Percentiles rank a stretch among this genome's conserved stretches.
Conservation (phyloP, 2,888 invertebrate species). For the Halictus quadricinctus region DNA sequence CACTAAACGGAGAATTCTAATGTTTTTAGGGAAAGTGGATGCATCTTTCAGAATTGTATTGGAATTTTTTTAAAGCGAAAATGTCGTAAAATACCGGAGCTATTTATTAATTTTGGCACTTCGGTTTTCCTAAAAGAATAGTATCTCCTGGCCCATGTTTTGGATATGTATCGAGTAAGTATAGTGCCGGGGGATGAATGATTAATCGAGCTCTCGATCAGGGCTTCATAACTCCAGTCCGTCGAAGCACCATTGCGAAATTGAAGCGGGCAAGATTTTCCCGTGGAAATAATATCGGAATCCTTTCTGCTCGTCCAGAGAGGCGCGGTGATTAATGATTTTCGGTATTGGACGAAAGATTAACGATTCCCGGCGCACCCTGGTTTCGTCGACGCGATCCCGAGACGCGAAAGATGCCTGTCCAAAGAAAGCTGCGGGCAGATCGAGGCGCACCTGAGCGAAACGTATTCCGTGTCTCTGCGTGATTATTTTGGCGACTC, state of each 20-base stretch:
- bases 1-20: no score
- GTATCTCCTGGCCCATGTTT: no score
- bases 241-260: constrained; percentile 18
- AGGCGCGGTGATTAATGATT: neutral
- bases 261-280: neutral
- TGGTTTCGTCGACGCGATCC: neutral
- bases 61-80: no score
- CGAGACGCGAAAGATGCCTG: neutral
- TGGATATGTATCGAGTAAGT: no score
- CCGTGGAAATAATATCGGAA: neutral
- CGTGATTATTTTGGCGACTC: constrained; percentile 50
- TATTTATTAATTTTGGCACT: no score
- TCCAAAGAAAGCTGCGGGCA: neutral
- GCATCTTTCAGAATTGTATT: no score
- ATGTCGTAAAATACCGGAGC: no score
- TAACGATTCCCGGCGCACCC: neutral
- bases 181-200: neutral
- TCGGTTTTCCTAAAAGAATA: no score
- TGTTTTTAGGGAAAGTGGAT: no score
- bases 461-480: constrained; percentile 37
- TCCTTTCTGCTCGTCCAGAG: neutral
- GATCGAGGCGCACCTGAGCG: constrained; percentile 35
- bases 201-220: constrained; percentile 43
- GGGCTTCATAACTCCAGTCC: constrained; percentile 6
- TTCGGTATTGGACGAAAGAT: neutral